Evolutionary conservation across 2,797 vertebrate genomes (phyloP), one percentile per base, ranked within the genome.

Genomic region (Eulemur albifrons): DNA sequence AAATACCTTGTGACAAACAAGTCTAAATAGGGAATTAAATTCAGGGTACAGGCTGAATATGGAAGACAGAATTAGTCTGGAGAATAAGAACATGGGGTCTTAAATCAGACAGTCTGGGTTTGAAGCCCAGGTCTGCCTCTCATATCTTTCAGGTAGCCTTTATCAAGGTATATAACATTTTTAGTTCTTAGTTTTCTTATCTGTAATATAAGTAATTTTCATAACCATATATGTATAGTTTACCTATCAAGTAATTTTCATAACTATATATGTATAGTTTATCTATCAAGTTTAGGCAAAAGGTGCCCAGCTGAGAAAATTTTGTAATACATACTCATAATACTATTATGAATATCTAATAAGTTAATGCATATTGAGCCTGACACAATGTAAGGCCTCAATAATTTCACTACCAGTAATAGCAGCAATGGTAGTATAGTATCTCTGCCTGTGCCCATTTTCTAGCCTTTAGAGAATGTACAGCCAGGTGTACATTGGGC

Each of bases 121-220:
- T 65, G 76, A 89, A 89, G 50, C 8, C 17, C 52, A 65, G 5
- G 18, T 72, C 38, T 77, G 18, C 84, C 35, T 88, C 54, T 57
- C 2, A 63, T 79, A 38, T 4, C 23, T 84, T 21, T 30, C 13
- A 21, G 9, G 3, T 83, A 43, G 3, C 32, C 32, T 73, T 82
- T 11, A 27, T 20, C 20, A 67, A 87, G 5, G 5, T 35, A 69
- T 72, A 73, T 15, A 86, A 63, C 40, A n/a, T 50, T 76, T 82
- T 38, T 70, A 80, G 25, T 76, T 50, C 18, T 70, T 90, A n/a
- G 23, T 88, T 90, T 81, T 85, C 7, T 63, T 45, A 32, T 30
- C 72, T 79, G 4, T 63, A 61, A 40, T 14, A 35, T 52, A 5
- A 79, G 43, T 73, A 14, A n/a, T 52, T 75, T 4, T 82, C 63